Evolutionary conservation across 2,888 invertebrate genomes (phyloP), one percentile per base, ranked within the genome.

Genomic region (Caradrina clavipalpis): DNA sequence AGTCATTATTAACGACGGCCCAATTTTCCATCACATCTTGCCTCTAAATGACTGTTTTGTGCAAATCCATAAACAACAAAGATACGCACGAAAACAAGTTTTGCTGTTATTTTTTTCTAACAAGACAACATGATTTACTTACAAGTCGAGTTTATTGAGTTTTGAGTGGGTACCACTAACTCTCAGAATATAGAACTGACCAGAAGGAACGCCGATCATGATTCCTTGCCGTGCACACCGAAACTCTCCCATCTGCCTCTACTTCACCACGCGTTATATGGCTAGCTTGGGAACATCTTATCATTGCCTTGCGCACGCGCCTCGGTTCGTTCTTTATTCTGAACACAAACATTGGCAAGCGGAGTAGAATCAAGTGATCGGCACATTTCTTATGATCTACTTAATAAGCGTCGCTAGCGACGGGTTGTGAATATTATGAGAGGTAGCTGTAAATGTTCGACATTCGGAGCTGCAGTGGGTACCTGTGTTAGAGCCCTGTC

Each of bases 301-400:
- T 13, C 39, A 2, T 13, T 39, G 39, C 39, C 26, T n/a, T n/a
- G n/a, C n/a, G 15, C 21, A 22, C 13, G 2, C 7, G 7, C 2
- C 1, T 54, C 49, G 19, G 35, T 45, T 50, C 31, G 45, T 45
- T 35, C 22, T 35, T 17, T 7, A 31, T 50, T 57, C 35, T n/a
- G 11, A 21, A 13, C 11, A 50, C 54, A 60, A 73, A 70, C 73
- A 81, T 77, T 79, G 70, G 66, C 77, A 83, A 88, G 86, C 87
- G 87, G 89, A 78, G 87, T 81, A 59, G 79, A 76, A 82, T 82
- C 79, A 83, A 86, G 91, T 92, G 90, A 89, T 91, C 85, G 86
- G 89, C 88, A 91, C 88, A 88, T 91, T 93, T 94, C 93, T 94
- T 94, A 94, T 94, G 94, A 94, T 87, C 86, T 92, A 92, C 82